A percentile compares a stretch with the other conserved stretches of the same genome.
Conservation (phyloP, 2,888 invertebrate species). For the Norana najaformis region DNA sequence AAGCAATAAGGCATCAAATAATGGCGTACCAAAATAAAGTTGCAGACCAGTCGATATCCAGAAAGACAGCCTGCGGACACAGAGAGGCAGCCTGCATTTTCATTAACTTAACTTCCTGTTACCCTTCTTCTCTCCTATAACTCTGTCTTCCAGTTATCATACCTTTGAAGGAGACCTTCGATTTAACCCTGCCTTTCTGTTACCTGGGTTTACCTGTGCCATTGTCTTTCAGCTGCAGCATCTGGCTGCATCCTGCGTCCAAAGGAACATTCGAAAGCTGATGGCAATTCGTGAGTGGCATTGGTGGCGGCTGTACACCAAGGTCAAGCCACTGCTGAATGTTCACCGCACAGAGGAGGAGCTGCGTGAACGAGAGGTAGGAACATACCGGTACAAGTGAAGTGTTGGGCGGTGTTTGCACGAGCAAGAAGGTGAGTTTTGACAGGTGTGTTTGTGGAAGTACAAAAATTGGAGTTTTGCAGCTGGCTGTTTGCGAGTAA, state of each 20-base stretch:
- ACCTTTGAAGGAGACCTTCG: too few species aligned
- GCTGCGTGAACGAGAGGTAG: conserved; percentile 81
- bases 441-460: not conserved
- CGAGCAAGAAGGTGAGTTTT: too few species aligned
- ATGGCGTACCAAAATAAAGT: too few species aligned
- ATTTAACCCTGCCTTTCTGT: not conserved
- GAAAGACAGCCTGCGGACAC: too few species aligned
- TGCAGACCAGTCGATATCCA: too few species aligned
- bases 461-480: not conserved
- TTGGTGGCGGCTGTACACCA: conserved; percentile 92
- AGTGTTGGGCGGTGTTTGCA: not conserved
- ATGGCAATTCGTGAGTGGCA: conserved; percentile 91
- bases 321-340: conserved; percentile 81
- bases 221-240: conserved; percentile 70
- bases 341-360: conserved; percentile 93
- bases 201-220: not conserved
- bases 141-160: not conserved
- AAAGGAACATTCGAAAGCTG: conserved; percentile 89
- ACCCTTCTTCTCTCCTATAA: too few species aligned
- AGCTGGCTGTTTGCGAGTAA: too few species aligned
- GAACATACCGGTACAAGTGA: not conserved
- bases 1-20: too few species aligned
- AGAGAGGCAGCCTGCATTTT: too few species aligned
- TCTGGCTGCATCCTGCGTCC: conserved; percentile 86
- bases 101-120: too few species aligned